These are phyloP conservation scores for Anastrepha obliqua DNA, from an alignment of 1,140 invertebrate genomes.

Conservation along the genomic window DNA sequence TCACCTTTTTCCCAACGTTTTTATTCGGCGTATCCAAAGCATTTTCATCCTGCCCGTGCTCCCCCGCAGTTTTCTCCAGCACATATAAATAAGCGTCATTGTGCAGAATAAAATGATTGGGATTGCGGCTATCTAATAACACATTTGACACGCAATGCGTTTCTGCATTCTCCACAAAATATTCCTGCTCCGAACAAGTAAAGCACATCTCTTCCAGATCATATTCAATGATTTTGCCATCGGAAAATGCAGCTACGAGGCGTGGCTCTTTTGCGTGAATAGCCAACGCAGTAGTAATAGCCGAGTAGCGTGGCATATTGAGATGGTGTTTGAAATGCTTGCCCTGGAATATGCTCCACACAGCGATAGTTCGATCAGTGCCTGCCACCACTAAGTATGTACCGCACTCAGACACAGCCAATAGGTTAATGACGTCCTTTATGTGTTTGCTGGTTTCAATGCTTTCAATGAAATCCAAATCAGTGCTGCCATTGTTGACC, in stretches of 20 bases:
- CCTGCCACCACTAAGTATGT: slow-evolving; percentile 81
- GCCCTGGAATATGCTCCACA: slow-evolving; percentile 76
- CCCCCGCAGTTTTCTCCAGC: slow-evolving; percentile 70
- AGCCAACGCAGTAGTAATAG: slow-evolving; percentile 80
- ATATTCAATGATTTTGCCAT: slow-evolving; percentile 85
- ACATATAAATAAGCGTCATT: slow-evolving; percentile 80
- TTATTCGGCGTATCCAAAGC: slow-evolving; percentile 43
- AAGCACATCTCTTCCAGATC: slow-evolving; percentile 77
- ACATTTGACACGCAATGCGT: slow-evolving; percentile 76
- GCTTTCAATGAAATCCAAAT: slow-evolving; percentile 64
- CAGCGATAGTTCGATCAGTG: slow-evolving; percentile 77
- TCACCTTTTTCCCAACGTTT: slow-evolving; percentile 55
- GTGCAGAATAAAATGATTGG: slow-evolving; percentile 79
- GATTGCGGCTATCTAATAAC: slow-evolving; percentile 77
- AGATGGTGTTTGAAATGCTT: slow-evolving; percentile 76
- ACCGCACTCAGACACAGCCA: slow-evolving; percentile 72
- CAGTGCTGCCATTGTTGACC: slow-evolving; percentile 71
- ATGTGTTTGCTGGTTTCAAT: slow-evolving; percentile 58
- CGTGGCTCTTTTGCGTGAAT: slow-evolving; percentile 77
- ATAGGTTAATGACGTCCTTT: slow-evolving; percentile 57
- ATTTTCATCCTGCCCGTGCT: background rate
- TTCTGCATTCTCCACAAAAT: slow-evolving; percentile 59
- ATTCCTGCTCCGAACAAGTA: slow-evolving; percentile 75
- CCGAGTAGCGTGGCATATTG: slow-evolving; percentile 81
- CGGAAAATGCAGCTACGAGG: slow-evolving; percentile 82